Evolutionary conservation across 2,113 vertebrate genomes (phyloP), one percentile per base, ranked within the genome.

Genomic region (Cinclus cinclus): DNA sequence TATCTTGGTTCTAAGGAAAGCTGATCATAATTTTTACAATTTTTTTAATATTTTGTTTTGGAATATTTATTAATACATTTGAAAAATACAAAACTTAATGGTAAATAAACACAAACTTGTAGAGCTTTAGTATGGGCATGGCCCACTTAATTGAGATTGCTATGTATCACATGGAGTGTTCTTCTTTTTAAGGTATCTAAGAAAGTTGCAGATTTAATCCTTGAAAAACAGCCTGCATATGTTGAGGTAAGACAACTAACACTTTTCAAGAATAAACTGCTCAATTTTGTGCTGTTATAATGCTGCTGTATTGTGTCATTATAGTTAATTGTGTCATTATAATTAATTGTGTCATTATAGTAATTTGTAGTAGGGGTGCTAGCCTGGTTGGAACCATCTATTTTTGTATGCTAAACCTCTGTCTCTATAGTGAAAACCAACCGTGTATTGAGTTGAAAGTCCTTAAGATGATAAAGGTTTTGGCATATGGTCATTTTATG

Each of bases 151-250:
- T 44, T 63, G 50, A 70, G 17, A 67, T 68, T 96, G 50, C 50
- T 87, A 0, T 35, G 4, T 68, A 16, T 95, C 33, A 91, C 11
- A 12, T 24, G 8, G 37, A 76, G 31, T 91, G 37, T 55, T 95
- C 41, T 91, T 89, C 76, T 95, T 91, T 94, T 97, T 27, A 82
- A 99, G 99, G 99, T 99, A 79, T 99, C 99, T 87, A 99, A 99
- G 98, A 99, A 99, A 97, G 99, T 99, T 49, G 99, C 99, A 17
- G 99, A 99, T 98, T 98, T 99, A 96, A 99, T 99, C 96, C 98
- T 99, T 97, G 99, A 99, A 97, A 99, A 99, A 94, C 99, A 99
- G 94, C 99, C 99, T 30, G 98, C 99, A 19, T 99, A 99, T 96
- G 99, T 99, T 91, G 99, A 99, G 99, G 99, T 99, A 98, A 97